Percentiles rank a stretch among this genome's conserved stretches.
These are phyloP conservation scores for Labroides dimidiatus DNA, from an alignment of 2,797 vertebrate species.

Conservation along the genomic window DNA sequence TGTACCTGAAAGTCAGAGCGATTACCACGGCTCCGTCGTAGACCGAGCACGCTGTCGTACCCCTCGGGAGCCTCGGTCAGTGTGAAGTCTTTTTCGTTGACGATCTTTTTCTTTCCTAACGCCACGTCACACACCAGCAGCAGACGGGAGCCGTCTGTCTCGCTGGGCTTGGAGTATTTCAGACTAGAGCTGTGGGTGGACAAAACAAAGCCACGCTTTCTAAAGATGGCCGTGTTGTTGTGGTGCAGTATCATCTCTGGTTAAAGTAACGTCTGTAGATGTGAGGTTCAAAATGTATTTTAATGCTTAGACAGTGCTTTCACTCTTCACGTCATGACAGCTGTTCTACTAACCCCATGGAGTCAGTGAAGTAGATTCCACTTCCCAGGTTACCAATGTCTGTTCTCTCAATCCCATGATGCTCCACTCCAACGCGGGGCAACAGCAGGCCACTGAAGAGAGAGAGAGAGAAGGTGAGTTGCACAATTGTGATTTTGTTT, in stretches of 20 bases:
- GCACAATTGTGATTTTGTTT: neutral
- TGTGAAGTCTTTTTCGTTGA: slow-evolving; percentile 68
- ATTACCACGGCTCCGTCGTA: slow-evolving; percentile 41
- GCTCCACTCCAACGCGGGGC: slow-evolving; percentile 86
- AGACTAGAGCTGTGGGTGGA: slow-evolving; percentile 77
- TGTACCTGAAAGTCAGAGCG: slow-evolving; percentile 87
- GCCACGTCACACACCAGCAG: slow-evolving; percentile 89
- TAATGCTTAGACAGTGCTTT: too few relatives aligned
- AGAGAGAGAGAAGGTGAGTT: neutral
- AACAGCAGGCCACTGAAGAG: slow-evolving; percentile 86
- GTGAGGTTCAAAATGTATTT: neutral
- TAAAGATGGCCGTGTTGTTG: neutral
- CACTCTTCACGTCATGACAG: neutral
- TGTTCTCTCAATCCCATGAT: slow-evolving; percentile 87
- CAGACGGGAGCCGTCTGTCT: slow-evolving; percentile 82
- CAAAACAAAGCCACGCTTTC: neutral
- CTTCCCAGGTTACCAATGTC: slow-evolving; percentile 89
- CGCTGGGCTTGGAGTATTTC: slow-evolving; percentile 85
- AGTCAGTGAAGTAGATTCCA: slow-evolving; percentile 91
- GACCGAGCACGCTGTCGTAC: slow-evolving; percentile 86
- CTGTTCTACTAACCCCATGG: slow-evolving; percentile 79
- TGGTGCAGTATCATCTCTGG: neutral
- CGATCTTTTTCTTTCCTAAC: slow-evolving; percentile 80
- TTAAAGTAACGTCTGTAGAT: neutral
- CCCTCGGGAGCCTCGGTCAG: slow-evolving; percentile 83